A percentile compares a stretch with the other conserved stretches of the same genome.
phyloP scores from a whole-genome alignment of 2,888 invertebrate genomes.

The Ichneumoninae sp. region DNA sequence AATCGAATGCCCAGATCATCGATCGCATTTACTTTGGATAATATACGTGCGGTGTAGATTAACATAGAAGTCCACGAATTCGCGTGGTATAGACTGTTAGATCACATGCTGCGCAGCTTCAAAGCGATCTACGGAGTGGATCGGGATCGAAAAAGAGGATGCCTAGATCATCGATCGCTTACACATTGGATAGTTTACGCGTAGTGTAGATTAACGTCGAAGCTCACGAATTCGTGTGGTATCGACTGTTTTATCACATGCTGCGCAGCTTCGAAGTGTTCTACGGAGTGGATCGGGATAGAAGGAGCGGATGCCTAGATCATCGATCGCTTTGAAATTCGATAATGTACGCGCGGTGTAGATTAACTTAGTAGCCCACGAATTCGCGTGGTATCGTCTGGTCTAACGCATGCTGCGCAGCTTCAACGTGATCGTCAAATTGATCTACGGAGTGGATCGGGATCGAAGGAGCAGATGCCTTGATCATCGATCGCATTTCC shows the following conservation, averaged over 20 bases:
- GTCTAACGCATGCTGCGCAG: background rate
- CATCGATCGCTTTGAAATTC: background rate
- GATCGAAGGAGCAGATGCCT: conserved; percentile 21
- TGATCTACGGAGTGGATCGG: conserved; percentile 6
- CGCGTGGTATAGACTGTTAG: background rate
- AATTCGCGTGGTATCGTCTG: background rate
- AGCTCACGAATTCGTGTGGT: background rate
- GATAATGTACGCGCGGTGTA: no score
- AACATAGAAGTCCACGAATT: background rate
- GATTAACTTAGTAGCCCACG: background rate
- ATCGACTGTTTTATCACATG: background rate
- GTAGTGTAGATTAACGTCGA: background rate
- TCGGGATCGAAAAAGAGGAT: conserved; percentile 11
- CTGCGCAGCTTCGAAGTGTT: background rate
- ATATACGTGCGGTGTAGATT: background rate
- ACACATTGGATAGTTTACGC: background rate
- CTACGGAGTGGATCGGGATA: conserved; percentile 11
- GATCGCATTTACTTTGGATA: no score
- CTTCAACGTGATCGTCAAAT: conserved; percentile 2
- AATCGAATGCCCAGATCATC: conserved; percentile 9
- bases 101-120: background rate
- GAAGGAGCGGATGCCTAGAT: conserved; percentile 22
- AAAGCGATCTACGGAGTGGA: conserved; percentile 21
- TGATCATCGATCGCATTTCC: background rate
- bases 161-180: background rate